Conservation (phyloP, 2,888 invertebrate species). For the Pammene aurita region DNA sequence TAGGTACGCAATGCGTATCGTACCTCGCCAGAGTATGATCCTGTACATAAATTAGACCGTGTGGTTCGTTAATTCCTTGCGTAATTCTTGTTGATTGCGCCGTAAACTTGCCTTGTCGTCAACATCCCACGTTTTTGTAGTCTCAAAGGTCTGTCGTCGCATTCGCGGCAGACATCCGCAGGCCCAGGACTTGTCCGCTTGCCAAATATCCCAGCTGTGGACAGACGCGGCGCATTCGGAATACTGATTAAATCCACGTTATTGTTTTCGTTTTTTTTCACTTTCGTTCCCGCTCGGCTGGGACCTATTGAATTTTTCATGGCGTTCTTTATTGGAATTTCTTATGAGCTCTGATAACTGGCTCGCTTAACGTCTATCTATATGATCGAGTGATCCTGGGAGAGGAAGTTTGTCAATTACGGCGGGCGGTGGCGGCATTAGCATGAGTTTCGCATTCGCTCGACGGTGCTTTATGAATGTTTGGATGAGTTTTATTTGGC, state of each 20-base stretch:
- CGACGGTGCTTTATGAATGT: slow-evolving; percentile 66
- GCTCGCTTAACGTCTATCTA: slow-evolving; percentile 62
- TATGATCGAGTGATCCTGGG: slow-evolving; percentile 64
- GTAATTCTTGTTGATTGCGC: slow-evolving; percentile 64
- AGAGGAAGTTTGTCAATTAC: slow-evolving; percentile 77
- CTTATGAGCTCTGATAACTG: slow-evolving; percentile 64
- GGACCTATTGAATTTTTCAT: slow-evolving; percentile 80
- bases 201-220: slow-evolving; percentile 79
- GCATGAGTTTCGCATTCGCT: slow-evolving; percentile 75
- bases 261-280: slow-evolving; percentile 77
- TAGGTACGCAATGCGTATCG: slow-evolving; percentile 43
- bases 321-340: slow-evolving; percentile 67
- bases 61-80: slow-evolving; percentile 57
- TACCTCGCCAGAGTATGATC: slow-evolving; percentile 34
- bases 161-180: slow-evolving; percentile 53
- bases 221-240: slow-evolving; percentile 68
- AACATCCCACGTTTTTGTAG: slow-evolving; percentile 58
- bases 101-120: slow-evolving; percentile 60
- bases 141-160: slow-evolving; percentile 53
- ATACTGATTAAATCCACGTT: slow-evolving; percentile 77
- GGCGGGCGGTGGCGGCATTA: slow-evolving; percentile 63
- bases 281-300: slow-evolving; percentile 66
- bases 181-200: slow-evolving; percentile 63
- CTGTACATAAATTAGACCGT: slow-evolving; percentile 35
- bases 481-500: slow-evolving; percentile 70